phyloP scores from a whole-genome alignment of 2,797 vertebrate genomes.

The Mormyrops boulengeri region DNA sequence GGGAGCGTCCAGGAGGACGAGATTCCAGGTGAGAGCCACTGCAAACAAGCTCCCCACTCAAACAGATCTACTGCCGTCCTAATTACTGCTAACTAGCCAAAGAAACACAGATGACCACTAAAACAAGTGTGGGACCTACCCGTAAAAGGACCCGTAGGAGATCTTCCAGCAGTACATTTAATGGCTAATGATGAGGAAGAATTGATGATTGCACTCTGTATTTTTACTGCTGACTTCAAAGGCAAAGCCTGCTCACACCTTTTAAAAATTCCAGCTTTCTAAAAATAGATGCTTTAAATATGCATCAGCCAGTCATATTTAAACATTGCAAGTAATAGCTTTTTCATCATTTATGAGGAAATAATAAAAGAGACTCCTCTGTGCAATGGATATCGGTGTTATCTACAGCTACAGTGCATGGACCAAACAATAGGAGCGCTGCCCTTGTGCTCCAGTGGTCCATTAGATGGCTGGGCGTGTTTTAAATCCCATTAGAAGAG shows the following conservation, averaged over 20 bases:
- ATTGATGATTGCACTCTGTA: background rate
- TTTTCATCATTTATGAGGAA: background rate
- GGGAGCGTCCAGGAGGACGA: constrained; percentile 41
- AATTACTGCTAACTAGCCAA: constrained; percentile 12
- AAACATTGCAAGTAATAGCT: background rate
- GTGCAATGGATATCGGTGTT: background rate
- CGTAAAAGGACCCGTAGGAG: background rate
- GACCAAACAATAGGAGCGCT: constrained; percentile 33
- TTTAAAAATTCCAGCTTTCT: constrained; percentile 6
- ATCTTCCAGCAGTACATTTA: background rate
- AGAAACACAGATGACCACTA: background rate
- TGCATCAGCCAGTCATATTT: background rate
- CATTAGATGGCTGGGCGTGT: constrained; percentile 26
- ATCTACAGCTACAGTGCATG: constrained; percentile 15
- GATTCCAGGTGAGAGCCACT: constrained; percentile 28
- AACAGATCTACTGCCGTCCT: background rate
- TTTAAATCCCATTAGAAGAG: constrained; percentile 35
- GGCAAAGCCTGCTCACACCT: background rate
- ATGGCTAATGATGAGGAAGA: background rate
- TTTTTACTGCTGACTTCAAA: constrained; percentile 8
- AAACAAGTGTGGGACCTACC: background rate
- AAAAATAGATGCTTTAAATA: constrained; percentile 4
- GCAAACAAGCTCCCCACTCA: constrained; percentile 19
- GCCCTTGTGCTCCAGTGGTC: constrained; percentile 16
- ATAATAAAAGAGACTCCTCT: background rate